A percentile compares a stretch with the other conserved stretches of the same genome.
Conservation (phyloP, 1,140 invertebrate genomes). For the Rhopalosiphum maidis region DNA sequence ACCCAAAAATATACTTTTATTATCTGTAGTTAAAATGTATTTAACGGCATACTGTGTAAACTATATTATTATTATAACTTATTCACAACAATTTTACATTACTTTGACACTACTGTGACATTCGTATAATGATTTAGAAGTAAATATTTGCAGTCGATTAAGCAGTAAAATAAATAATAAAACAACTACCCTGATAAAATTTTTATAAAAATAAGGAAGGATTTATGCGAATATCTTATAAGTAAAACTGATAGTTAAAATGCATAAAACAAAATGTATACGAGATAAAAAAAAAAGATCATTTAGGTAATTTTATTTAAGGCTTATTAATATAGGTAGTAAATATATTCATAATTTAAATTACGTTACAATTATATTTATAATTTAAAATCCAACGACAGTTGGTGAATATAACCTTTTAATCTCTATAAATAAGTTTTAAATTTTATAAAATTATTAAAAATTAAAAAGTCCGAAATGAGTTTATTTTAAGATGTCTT, state of each 20-base stretch:
- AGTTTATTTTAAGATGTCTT: not conserved
- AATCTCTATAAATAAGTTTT: not conserved
- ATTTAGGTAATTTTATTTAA: not conserved
- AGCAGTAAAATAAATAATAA: not conserved
- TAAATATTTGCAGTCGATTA: too few species aligned
- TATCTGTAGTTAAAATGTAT: not conserved
- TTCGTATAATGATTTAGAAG: too few species aligned
- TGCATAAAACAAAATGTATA: not conserved
- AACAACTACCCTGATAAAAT: not conserved
- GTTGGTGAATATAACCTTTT: not conserved
- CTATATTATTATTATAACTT: too few species aligned
- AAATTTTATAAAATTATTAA: not conserved
- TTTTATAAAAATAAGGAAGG: not conserved
- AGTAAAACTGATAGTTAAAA: not conserved
- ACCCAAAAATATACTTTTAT: not conserved
- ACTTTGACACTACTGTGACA: too few species aligned
- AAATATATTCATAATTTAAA: not conserved
- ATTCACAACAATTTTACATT: too few species aligned
- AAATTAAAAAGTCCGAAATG: not conserved
- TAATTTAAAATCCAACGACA: not conserved
- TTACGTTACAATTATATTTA: not conserved
- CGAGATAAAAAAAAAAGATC: too few species aligned
- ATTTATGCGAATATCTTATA: not conserved
- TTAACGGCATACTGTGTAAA: not conserved
- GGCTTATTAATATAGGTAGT: too few species aligned